These are phyloP conservation scores for Andrena camellia DNA, from an alignment of 2,888 invertebrate species.

Conservation along the genomic window DNA sequence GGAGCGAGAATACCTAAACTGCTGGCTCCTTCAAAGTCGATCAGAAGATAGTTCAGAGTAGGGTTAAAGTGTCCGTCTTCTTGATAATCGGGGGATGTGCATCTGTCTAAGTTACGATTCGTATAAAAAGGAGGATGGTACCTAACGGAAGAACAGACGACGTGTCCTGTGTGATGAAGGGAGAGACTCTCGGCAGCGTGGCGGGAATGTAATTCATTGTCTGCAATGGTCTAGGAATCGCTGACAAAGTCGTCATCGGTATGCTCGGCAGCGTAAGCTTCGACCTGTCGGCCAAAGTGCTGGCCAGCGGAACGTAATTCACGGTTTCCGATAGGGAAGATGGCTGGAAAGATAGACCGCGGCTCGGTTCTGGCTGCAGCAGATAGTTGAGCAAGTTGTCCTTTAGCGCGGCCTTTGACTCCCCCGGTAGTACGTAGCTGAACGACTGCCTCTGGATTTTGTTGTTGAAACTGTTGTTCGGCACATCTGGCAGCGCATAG, in stretches of 20 bases:
- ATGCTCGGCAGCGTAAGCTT: conserved; percentile 67
- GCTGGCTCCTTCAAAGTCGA: too few species aligned
- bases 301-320: conserved; percentile 63
- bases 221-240: conserved; percentile 66
- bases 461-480: conserved; percentile 35
- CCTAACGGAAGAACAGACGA: conserved; percentile 61
- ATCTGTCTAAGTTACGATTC: conserved; percentile 4
- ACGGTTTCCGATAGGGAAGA: conserved; percentile 63
- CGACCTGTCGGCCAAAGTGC: conserved; percentile 34
- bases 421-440: conserved; percentile 65
- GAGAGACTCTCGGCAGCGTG: conserved; percentile 63
- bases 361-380: conserved; percentile 68
- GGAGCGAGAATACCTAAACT: conserved; percentile 1
- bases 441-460: conserved; percentile 52
- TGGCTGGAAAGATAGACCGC: conserved; percentile 68
- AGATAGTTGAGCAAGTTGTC: conserved; percentile 63
- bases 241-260: conserved; percentile 68
- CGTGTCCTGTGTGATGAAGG: conserved; percentile 59
- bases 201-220: conserved; percentile 67
- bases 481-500: conserved; percentile 57
- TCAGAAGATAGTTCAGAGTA: too few species aligned
- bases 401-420: conserved; percentile 56
- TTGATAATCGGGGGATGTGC: conserved; percentile 11
- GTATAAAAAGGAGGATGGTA: conserved; percentile 30
- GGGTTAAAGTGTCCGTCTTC: not conserved